Percentiles rank a stretch among this genome's conserved stretches.
Evolutionary conservation across 1,140 invertebrate genomes (phyloP).

Genomic region (Papilio xuthus): DNA sequence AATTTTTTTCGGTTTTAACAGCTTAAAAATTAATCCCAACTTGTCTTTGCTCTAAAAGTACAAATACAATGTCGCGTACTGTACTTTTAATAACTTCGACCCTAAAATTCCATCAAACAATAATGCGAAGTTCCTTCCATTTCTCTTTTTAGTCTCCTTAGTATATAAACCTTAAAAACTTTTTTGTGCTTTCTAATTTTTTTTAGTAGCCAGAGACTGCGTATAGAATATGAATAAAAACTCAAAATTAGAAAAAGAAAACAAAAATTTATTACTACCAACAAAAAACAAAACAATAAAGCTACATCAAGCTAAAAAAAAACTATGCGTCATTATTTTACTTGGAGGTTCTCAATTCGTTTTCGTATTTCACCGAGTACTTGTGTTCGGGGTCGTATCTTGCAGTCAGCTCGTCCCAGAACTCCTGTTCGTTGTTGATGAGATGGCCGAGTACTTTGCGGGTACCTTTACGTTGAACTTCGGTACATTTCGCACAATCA

Average conservation of each 20-base stretch:
- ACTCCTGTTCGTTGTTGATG: conserved; percentile 80
- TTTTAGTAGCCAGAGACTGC: too few species aligned
- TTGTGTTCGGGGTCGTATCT: conserved; percentile 84
- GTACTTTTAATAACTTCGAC: too few species aligned
- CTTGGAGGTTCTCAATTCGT: conserved; percentile 40
- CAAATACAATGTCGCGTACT: too few species aligned
- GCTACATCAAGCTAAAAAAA: neutral
- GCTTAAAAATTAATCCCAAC: too few species aligned
- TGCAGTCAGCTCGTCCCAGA: conserved; percentile 81
- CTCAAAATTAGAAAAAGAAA: neutral
- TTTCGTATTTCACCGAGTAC: conserved; percentile 81
- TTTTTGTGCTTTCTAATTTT: too few species aligned
- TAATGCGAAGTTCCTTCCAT: too few species aligned
- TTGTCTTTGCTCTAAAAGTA: too few species aligned
- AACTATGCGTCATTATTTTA: neutral
- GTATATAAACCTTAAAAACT: too few species aligned
- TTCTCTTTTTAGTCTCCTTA: too few species aligned
- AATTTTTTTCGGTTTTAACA: too few species aligned
- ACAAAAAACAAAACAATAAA: conserved; percentile 2
- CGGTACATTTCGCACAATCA: conserved; percentile 83
- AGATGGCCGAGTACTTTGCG: conserved; percentile 81
- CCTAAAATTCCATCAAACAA: too few species aligned
- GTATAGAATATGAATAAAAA: neutral
- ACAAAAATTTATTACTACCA: conserved; percentile 11
- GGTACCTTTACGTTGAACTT: conserved; percentile 80